These are phyloP conservation scores for Coelopa frigida DNA, from an alignment of 1,140 invertebrate species.

Conservation along the genomic window DNA sequence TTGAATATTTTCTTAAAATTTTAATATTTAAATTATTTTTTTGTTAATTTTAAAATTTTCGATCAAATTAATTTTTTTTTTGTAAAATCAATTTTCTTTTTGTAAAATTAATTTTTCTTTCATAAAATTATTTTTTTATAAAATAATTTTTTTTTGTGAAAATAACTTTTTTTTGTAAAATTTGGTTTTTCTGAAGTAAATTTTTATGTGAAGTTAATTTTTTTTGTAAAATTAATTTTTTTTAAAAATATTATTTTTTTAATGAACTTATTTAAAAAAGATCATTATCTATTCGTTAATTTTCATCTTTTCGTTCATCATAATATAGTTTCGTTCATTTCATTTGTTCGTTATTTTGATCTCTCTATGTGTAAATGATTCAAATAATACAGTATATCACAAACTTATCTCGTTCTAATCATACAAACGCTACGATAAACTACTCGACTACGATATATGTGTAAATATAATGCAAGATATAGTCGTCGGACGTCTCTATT, in stretches of 20 bases:
- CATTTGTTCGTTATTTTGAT: too few species aligned
- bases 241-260: too few species aligned
- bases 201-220: not conserved
- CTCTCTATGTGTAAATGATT: too few species aligned
- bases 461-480: too few species aligned
- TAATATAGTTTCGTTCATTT: too few species aligned
- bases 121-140: conserved; percentile 5
- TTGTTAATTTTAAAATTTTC: conserved; percentile 6
- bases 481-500: too few species aligned
- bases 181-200: not conserved
- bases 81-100: conserved; percentile 6
- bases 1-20: not conserved
- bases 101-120: conserved; percentile 3
- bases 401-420: too few species aligned
- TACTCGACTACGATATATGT: too few species aligned
- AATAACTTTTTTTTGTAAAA: not conserved
- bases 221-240: not conserved
- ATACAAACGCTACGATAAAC: too few species aligned
- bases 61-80: conserved; percentile 6
- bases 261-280: conserved; percentile 23
- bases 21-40: not conserved
- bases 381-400: too few species aligned
- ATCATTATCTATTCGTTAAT: too few species aligned
- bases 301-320: too few species aligned
- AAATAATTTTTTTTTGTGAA: conserved; percentile 6